Evolutionary conservation across 64 coral and sea anemone genomes (phyloP), one percentile per base, ranked within the genome.

Genomic region (Pocillopora damicornis): DNA sequence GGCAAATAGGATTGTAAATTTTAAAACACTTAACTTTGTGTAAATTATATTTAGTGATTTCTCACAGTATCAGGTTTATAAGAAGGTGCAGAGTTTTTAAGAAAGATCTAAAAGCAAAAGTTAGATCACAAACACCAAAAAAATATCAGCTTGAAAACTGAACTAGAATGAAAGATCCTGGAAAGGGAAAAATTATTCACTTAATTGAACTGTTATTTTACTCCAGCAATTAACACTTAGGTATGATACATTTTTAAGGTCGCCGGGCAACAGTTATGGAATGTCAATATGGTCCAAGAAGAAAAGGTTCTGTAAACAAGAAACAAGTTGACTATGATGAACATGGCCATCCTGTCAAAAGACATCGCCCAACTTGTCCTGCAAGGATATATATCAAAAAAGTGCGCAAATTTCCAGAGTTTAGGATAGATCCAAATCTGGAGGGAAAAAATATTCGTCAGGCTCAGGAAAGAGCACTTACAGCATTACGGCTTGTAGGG

Each of bases 221-320:
- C 35, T 8, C 1, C 35, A 38, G 34, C n/a, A 56, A n/a, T 61
- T 35, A 37, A 25, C 13, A 74, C 59, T 16, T 13, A 79, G 51
- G 60, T 11, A 59, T 34, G 34, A 5, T 86, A 37, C 42, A 68
- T 6, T 60, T 89, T 75, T 10, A 76, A 99, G 97, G 97, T 65
- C 97, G 97, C 10, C 78, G 97, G 35, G 97, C 97, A 37, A 99
- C 97, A 85, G 97, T 99, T n/a, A 99, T 99, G 97, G 97, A 99
- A 64, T 99, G 97, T 37, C 97, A 99, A 4, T 99, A 99, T 89
- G 97, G 97, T 23, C 97, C 97, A 60, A 89, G 97, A 76, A 84
- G 97, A 81, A 99, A 99, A 77, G 97, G 97, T 26, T 86, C 79
- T 17, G 79, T 82, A 4, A 95, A 90, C 67, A 99, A 99, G 75